Evolutionary conservation across 2,113 vertebrate genomes (phyloP).

Genomic region (Arizona elegans): DNA sequence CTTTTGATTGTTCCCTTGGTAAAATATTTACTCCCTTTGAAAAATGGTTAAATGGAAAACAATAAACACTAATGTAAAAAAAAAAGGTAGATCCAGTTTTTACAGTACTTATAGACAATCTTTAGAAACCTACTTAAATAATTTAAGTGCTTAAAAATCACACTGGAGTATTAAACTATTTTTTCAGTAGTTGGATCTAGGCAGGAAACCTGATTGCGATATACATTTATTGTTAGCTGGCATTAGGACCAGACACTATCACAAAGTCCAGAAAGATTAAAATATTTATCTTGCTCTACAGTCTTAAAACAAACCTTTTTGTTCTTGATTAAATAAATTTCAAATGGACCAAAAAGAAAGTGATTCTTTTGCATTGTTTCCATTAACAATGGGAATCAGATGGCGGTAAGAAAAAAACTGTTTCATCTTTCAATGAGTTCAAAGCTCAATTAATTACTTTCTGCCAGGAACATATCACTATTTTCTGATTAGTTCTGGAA

Average conservation of each 20-base stretch:
- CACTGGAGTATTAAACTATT: background rate
- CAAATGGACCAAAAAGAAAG: background rate
- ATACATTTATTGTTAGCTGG: conserved; percentile 36
- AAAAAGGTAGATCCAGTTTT: background rate
- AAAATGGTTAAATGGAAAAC: background rate
- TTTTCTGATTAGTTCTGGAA: conserved; percentile 11
- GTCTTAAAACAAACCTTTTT: conserved; percentile 1
- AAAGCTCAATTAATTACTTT: conserved; percentile 4
- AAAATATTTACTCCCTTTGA: conserved; percentile 10
- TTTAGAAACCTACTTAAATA: background rate
- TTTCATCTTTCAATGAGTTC: conserved; percentile 34
- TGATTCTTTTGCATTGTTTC: conserved; percentile 39
- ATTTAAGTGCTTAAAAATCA: conserved; percentile 19
- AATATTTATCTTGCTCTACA: background rate
- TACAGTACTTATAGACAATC: conserved; percentile 10
- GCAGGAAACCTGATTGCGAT: conserved; percentile 6
- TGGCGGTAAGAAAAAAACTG: conserved; percentile 32
- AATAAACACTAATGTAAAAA: background rate
- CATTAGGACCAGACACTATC: background rate
- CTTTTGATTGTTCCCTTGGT: background rate
- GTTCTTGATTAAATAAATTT: conserved; percentile 17
- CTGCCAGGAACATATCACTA: background rate
- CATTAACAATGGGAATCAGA: conserved; percentile 41
- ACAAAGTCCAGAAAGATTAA: background rate
- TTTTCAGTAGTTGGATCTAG: conserved; percentile 27